Conservation (phyloP, 2,797 vertebrate genomes). For the Eulemur coronatus region DNA sequence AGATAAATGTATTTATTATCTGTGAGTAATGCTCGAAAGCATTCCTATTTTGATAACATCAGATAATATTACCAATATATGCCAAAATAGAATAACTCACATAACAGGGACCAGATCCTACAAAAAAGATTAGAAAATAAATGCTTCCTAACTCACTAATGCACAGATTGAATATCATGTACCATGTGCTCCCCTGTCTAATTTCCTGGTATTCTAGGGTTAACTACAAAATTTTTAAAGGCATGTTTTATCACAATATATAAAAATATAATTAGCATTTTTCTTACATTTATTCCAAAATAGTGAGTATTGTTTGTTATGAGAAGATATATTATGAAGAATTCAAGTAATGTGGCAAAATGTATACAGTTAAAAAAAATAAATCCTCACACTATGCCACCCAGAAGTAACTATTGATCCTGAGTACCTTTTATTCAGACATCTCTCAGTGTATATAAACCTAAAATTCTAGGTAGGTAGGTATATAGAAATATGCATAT, state of each 20-base stretch:
- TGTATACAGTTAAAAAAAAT: neutral
- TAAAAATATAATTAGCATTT: neutral
- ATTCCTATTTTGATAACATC: conserved; percentile 40
- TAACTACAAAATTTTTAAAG: neutral
- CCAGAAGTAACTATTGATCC: neutral
- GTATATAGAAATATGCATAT: neutral
- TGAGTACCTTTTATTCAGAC: neutral
- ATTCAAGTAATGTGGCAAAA: neutral
- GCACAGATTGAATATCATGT: neutral
- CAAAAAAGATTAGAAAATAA: conserved; percentile 31
- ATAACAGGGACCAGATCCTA: neutral
- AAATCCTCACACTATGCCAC: neutral
- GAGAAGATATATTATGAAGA: neutral
- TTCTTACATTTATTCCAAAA: neutral
- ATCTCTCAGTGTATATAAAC: neutral
- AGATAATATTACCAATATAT: neutral
- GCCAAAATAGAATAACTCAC: conserved; percentile 33
- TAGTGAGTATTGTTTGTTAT: neutral
- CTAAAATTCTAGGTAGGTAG: neutral
- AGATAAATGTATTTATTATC: neutral
- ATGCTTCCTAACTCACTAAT: neutral
- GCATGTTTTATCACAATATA: neutral
- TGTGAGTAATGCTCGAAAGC: neutral
- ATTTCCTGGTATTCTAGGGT: neutral
- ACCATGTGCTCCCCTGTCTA: neutral